Evolutionary conservation across 2,888 invertebrate species (phyloP).

Genomic region (Stictocephala bisonia): DNA sequence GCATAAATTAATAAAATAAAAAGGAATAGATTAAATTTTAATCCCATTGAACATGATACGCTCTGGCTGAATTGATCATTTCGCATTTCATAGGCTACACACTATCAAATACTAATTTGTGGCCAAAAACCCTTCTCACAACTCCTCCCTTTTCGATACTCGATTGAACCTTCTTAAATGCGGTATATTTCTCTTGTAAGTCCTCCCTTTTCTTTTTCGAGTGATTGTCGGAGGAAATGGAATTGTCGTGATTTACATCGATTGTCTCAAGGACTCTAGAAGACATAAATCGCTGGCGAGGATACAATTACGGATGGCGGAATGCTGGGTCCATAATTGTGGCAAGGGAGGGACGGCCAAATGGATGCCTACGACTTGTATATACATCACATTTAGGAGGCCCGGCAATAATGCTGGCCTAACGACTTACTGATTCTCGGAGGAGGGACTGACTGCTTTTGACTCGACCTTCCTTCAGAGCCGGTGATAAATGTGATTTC

Average conservation of each 20-base stretch:
- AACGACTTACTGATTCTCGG: slow-evolving; percentile 35
- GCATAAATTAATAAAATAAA: too few relatives aligned
- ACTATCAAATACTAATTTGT: too few relatives aligned
- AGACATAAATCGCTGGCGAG: slow-evolving; percentile 23
- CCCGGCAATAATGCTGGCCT: slow-evolving; percentile 17
- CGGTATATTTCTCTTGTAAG: too few relatives aligned
- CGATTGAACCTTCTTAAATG: too few relatives aligned
- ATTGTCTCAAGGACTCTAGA: slow-evolving; percentile 18
- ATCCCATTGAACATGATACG: too few relatives aligned
- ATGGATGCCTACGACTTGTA: slow-evolving; percentile 19
- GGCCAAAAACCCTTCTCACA: too few relatives aligned
- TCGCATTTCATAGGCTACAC: too few relatives aligned
- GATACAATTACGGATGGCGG: slow-evolving; percentile 28
- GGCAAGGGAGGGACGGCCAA: not conserved
- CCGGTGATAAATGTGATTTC: slow-evolving; percentile 38
- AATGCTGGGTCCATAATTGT: slow-evolving; percentile 12
- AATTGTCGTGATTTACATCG: slow-evolving; percentile 41
- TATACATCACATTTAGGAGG: slow-evolving; percentile 20
- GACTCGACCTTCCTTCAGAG: slow-evolving; percentile 30
- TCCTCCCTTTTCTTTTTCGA: too few relatives aligned
- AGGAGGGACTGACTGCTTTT: slow-evolving; percentile 6
- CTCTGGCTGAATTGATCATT: too few relatives aligned
- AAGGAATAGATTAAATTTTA: too few relatives aligned
- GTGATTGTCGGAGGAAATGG: too few relatives aligned
- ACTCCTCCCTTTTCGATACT: too few relatives aligned